A percentile compares a stretch with the other conserved stretches of the same genome.
Evolutionary conservation across 2,888 invertebrate species (phyloP).

Genomic region (Torymus aiolomorphi): DNA sequence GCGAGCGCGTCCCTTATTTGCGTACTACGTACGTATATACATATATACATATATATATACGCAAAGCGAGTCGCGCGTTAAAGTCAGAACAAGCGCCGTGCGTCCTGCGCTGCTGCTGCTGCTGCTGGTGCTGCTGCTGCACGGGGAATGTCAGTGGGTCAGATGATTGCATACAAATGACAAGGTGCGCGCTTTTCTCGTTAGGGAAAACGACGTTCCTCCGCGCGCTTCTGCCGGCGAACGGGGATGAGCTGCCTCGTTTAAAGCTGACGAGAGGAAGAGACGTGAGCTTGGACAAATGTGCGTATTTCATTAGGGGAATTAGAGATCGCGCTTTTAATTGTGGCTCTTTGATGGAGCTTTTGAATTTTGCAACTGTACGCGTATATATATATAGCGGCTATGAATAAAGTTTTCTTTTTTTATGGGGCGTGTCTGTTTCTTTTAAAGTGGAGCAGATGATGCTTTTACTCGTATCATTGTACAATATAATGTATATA

Average conservation of each 20-base stretch:
- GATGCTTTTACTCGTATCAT: too few species aligned
- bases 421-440: too few species aligned
- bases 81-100: background rate
- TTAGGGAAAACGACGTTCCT: constrained; percentile 62
- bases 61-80: background rate
- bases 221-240: background rate
- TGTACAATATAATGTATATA: too few species aligned
- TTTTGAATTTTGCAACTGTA: background rate
- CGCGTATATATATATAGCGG: too few species aligned
- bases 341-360: background rate
- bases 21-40: too few species aligned
- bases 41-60: too few species aligned
- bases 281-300: background rate
- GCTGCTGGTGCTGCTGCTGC: too few species aligned
- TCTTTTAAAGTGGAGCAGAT: too few species aligned
- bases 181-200: constrained; percentile 67
- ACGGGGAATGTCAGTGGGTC: constrained; percentile 67
- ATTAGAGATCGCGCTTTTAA: constrained; percentile 11
- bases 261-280: background rate
- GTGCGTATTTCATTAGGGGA: constrained; percentile 34
- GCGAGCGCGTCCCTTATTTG: too few species aligned
- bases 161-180: constrained; percentile 65
- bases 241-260: background rate
- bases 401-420: too few species aligned
- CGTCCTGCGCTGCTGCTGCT: too few species aligned